phyloP scores from a whole-genome alignment of 2,888 invertebrate genomes.

The Cancer borealis region DNA sequence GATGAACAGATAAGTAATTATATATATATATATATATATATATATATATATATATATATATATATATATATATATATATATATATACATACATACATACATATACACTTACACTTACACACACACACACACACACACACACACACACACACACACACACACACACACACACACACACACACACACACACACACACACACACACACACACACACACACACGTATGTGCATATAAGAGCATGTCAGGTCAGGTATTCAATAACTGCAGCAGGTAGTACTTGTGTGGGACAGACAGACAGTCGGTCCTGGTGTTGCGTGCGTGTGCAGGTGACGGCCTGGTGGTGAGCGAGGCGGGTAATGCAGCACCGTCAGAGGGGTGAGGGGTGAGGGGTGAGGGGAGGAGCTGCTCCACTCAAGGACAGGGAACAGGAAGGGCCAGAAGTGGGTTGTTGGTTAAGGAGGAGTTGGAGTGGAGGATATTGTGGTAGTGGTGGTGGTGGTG shows the following conservation, averaged over 20 bases:
- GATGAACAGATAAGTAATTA: too few relatives aligned
- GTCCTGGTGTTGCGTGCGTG: neutral
- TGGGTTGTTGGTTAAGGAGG: constrained; percentile 1
- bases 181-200: neutral
- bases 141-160: constrained; percentile 43
- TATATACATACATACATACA: too few relatives aligned
- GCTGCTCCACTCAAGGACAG: constrained; percentile 56
- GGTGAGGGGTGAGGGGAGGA: neutral
- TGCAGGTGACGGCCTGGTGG: neutral
- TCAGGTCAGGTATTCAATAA: neutral
- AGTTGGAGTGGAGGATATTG: neutral
- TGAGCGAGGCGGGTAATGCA: constrained; percentile 6
- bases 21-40: too few relatives aligned
- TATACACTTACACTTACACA: too few relatives aligned
- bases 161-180: constrained; percentile 42
- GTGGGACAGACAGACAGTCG: neutral
- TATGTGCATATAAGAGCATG: neutral
- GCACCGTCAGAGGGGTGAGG: neutral
- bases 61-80: too few relatives aligned
- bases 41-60: too few relatives aligned
- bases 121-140: neutral
- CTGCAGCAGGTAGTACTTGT: neutral
- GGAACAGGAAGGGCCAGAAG: constrained; percentile 57
- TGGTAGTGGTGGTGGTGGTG: neutral
- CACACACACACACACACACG: neutral